These are phyloP conservation scores for Globia sparganii DNA, from an alignment of 2,888 invertebrate species.

Conservation along the genomic window DNA sequence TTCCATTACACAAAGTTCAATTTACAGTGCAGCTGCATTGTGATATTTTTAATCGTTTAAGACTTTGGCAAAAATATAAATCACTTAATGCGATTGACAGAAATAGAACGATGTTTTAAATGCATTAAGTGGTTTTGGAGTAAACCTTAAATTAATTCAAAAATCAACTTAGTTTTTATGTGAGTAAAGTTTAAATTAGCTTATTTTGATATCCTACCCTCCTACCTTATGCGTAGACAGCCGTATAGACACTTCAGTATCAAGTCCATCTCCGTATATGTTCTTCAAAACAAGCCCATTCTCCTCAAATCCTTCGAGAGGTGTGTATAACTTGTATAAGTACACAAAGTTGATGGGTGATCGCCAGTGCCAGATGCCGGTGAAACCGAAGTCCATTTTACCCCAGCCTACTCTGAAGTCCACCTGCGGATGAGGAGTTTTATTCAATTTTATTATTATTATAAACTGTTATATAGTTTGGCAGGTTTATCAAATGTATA, in stretches of 20 bases:
- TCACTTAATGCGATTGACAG: not conserved
- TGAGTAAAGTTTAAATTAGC: not conserved
- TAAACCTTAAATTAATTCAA: not conserved
- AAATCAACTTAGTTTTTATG: fast-evolving
- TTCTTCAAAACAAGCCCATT: conserved; percentile 94
- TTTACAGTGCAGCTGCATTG: not conserved
- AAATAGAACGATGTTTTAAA: not conserved
- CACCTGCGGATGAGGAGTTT: conserved; percentile 81
- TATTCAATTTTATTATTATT: no score
- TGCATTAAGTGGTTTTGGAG: not conserved
- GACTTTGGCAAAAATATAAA: no score
- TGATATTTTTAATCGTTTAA: not conserved
- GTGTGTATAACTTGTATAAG: conserved; percentile 94
- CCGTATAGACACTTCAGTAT: conserved; percentile 93
- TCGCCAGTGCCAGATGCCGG: conserved; percentile 94
- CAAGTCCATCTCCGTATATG: conserved; percentile 91
- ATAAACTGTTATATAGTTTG: no score
- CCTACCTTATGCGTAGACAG: conserved; percentile 92
- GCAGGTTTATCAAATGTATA: no score
- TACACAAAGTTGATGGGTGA: conserved; percentile 93
- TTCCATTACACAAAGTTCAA: no score
- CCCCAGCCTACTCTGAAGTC: conserved; percentile 95
- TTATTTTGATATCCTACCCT: conserved; percentile 58
- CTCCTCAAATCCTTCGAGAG: conserved; percentile 94
- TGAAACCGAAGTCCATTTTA: conserved; percentile 93